phyloP scores from a whole-genome alignment of 2,888 invertebrate genomes.

The Nomada lathburiana region DNA sequence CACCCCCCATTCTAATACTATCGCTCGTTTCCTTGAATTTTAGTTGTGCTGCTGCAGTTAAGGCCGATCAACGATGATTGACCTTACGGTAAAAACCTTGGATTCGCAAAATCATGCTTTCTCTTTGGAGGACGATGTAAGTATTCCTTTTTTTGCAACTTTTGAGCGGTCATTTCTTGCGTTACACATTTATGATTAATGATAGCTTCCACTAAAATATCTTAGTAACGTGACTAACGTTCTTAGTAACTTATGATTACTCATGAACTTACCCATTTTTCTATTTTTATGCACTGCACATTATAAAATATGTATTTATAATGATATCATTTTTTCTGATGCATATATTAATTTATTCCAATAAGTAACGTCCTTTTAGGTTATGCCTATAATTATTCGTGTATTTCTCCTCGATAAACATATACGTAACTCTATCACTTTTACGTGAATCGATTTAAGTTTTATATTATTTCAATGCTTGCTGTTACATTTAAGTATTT shows the following conservation, averaged over 20 bases:
- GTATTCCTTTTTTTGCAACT: conserved; percentile 78
- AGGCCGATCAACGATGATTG: conserved; percentile 87
- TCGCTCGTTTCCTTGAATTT: conserved; percentile 30
- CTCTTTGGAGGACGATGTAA: conserved; percentile 93
- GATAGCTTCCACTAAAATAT: background rate
- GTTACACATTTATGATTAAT: conserved; percentile 26
- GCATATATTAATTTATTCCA: background rate
- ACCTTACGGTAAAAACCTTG: conserved; percentile 94
- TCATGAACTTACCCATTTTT: background rate
- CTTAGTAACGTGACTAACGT: background rate
- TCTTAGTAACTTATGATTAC: background rate
- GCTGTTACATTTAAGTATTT: background rate
- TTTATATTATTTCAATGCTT: background rate
- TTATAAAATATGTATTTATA: conserved; percentile 8
- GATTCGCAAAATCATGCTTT: conserved; percentile 95
- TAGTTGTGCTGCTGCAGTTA: conserved; percentile 25
- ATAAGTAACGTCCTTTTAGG: background rate
- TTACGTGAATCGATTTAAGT: background rate
- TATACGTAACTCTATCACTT: background rate
- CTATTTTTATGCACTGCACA: background rate
- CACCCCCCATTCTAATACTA: conserved; percentile 13
- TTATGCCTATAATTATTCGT: background rate
- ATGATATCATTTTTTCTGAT: background rate
- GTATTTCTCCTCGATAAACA: background rate
- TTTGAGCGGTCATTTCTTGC: conserved; percentile 2